Evolutionary conservation across 1,140 invertebrate species (phyloP).

Genomic region (Eumeta japonica): DNA sequence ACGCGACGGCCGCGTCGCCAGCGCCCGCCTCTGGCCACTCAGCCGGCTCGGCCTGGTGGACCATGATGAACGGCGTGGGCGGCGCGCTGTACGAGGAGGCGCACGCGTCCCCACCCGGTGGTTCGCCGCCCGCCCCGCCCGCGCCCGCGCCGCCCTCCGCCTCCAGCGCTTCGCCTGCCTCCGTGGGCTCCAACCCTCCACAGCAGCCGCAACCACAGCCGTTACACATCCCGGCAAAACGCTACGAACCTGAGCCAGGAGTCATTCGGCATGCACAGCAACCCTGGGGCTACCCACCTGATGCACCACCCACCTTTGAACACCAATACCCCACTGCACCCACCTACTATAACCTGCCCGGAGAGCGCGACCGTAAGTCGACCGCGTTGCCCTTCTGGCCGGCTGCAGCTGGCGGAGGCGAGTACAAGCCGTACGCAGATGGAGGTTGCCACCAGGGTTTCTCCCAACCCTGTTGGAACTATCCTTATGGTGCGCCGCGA

Average conservation of each 20-base stretch:
- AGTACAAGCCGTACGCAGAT: slow-evolving; percentile 65
- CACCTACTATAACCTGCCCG: slow-evolving; percentile 76
- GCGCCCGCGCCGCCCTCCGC: slow-evolving; percentile 63
- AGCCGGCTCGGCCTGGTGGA: slow-evolving; percentile 78
- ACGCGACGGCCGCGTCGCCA: slow-evolving; percentile 70
- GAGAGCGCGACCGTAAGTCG: slow-evolving; percentile 64
- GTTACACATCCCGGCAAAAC: slow-evolving; percentile 81
- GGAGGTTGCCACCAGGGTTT: slow-evolving; percentile 72
- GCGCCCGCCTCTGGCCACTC: slow-evolving; percentile 76
- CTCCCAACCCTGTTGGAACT: slow-evolving; percentile 72
- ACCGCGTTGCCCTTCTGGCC: slow-evolving; percentile 71
- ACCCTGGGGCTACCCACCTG: slow-evolving; percentile 69
- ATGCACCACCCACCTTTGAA: slow-evolving; percentile 63
- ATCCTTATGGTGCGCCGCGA: slow-evolving; percentile 65
- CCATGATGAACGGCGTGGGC: slow-evolving; percentile 75
- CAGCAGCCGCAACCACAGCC: too few relatives aligned
- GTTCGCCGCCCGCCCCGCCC: slow-evolving; percentile 51
- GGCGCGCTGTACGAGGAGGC: slow-evolving; percentile 68
- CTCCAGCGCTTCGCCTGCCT: slow-evolving; percentile 69
- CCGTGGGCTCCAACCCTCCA: slow-evolving; percentile 60
- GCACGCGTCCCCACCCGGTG: slow-evolving; percentile 62
- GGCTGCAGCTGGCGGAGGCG: slow-evolving; percentile 55
- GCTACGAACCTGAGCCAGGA: slow-evolving; percentile 67
- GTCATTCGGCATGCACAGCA: slow-evolving; percentile 75
- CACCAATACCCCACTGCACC: slow-evolving; percentile 72